Evolutionary conservation across 2,888 invertebrate genomes (phyloP).

Genomic region (Heliconius cydno): DNA sequence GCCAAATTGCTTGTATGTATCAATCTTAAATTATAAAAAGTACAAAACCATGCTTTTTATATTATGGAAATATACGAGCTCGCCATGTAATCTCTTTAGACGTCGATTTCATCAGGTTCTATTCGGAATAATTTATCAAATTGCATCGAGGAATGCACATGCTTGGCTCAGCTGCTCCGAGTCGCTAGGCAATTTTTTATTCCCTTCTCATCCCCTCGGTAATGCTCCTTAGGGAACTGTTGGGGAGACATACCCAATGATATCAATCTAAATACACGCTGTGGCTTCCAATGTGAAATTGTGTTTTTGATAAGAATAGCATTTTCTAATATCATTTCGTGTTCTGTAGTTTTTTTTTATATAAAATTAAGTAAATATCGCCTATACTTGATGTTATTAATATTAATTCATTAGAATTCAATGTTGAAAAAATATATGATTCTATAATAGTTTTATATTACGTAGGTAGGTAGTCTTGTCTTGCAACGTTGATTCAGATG

Average conservation of each 20-base stretch:
- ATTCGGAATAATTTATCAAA: slow-evolving; percentile 79
- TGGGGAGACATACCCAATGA: slow-evolving; percentile 54
- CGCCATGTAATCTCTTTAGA: slow-evolving; percentile 46
- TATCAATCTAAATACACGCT: slow-evolving; percentile 59
- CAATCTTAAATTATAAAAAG: slow-evolving; percentile 2
- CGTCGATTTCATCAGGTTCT: slow-evolving; percentile 70
- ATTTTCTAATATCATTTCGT: not conserved
- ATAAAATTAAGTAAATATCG: not conserved
- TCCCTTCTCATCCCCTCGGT: slow-evolving; percentile 62
- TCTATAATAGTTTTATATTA: not conserved
- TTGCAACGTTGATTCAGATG: no score
- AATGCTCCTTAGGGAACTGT: slow-evolving; percentile 69
- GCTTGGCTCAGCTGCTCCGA: slow-evolving; percentile 71
- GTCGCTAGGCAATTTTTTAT: slow-evolving; percentile 74
- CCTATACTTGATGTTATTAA: not conserved
- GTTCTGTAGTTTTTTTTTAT: not conserved
- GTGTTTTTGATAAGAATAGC: slow-evolving; percentile 38
- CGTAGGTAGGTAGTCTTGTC: no score
- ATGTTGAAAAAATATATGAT: not conserved
- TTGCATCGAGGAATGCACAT: slow-evolving; percentile 72
- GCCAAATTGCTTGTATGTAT: not conserved
- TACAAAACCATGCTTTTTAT: not conserved
- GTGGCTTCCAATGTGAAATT: slow-evolving; percentile 52
- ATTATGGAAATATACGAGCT: slow-evolving; percentile 21
- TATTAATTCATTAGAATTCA: not conserved